Evolutionary conservation across 2,797 vertebrate genomes (phyloP).

Genomic region (Halcyon badia): DNA sequence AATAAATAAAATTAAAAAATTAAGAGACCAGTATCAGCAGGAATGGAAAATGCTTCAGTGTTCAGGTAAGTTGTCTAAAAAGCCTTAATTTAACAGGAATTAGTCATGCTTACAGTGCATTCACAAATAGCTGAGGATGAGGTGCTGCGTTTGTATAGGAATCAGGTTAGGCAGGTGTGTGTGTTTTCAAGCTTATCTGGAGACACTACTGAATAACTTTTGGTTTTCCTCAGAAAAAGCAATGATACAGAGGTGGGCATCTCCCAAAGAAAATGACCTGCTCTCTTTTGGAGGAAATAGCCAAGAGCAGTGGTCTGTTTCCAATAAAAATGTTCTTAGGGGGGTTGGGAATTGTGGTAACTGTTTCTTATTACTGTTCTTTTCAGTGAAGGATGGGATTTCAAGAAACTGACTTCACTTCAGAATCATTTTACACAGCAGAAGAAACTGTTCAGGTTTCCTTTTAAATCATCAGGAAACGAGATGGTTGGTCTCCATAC

Average conservation of each 20-base stretch:
- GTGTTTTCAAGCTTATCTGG: neutral
- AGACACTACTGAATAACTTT: neutral
- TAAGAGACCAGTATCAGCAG: constrained; percentile 67
- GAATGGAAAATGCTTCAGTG: constrained; percentile 82
- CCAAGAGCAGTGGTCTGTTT: neutral
- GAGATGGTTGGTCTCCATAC: neutral
- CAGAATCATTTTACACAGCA: neutral
- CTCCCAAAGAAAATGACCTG: neutral
- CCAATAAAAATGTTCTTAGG: neutral
- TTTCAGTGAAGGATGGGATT: constrained; percentile 38
- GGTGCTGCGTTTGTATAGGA: neutral
- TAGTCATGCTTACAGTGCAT: neutral
- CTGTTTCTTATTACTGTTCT: neutral
- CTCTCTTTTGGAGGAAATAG: neutral
- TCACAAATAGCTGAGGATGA: neutral
- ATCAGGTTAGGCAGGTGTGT: neutral
- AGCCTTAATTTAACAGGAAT: neutral
- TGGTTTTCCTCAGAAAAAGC: neutral
- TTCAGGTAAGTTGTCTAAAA: constrained; percentile 61
- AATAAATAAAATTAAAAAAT: constrained; percentile 31
- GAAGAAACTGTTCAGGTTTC: neutral
- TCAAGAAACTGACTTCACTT: constrained; percentile 28
- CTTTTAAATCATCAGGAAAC: neutral
- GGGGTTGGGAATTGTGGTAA: neutral
- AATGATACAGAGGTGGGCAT: neutral